Conservation (phyloP, 2,113 vertebrate genomes). For the Xyliphius kryptos region DNA sequence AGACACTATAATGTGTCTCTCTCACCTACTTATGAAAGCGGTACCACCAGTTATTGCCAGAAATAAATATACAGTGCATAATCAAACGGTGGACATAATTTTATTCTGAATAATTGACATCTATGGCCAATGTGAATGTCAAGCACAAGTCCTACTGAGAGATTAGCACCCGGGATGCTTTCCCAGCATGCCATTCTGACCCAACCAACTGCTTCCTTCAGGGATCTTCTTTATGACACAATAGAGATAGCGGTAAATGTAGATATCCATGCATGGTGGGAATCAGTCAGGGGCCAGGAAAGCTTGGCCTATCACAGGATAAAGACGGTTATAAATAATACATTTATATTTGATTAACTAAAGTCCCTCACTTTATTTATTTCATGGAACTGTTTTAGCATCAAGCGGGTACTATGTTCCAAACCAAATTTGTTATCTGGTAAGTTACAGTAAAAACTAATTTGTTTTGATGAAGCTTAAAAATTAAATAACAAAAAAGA, state of each 20-base stretch:
- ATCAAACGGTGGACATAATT: too few species aligned
- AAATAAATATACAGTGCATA: background rate
- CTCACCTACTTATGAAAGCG: slow-evolving; percentile 2
- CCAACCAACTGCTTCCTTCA: slow-evolving; percentile 8
- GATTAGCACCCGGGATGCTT: slow-evolving; percentile 15
- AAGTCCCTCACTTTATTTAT: slow-evolving; percentile 51
- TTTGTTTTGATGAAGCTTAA: background rate
- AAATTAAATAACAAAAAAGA: too few species aligned
- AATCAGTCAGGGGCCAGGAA: slow-evolving; percentile 19
- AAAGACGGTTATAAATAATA: slow-evolving; percentile 58
- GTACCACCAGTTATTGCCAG: background rate
- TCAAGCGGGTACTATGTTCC: slow-evolving; percentile 6
- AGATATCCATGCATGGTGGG: slow-evolving; percentile 50
- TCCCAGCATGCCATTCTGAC: slow-evolving; percentile 50
- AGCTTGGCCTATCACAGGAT: slow-evolving; percentile 33
- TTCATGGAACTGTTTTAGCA: slow-evolving; percentile 38
- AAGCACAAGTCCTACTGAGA: slow-evolving; percentile 15
- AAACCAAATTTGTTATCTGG: background rate
- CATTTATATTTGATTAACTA: slow-evolving; percentile 38
- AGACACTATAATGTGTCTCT: background rate
- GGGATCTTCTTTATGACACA: slow-evolving; percentile 31
- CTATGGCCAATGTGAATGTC: slow-evolving; percentile 8
- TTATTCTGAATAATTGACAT: background rate
- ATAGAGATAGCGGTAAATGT: slow-evolving; percentile 52
- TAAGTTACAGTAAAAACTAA: slow-evolving; percentile 38